Evolutionary conservation across 1,140 invertebrate genomes (phyloP), one percentile per base, ranked within the genome.

Genomic region (Sitobion miscanthi): DNA sequence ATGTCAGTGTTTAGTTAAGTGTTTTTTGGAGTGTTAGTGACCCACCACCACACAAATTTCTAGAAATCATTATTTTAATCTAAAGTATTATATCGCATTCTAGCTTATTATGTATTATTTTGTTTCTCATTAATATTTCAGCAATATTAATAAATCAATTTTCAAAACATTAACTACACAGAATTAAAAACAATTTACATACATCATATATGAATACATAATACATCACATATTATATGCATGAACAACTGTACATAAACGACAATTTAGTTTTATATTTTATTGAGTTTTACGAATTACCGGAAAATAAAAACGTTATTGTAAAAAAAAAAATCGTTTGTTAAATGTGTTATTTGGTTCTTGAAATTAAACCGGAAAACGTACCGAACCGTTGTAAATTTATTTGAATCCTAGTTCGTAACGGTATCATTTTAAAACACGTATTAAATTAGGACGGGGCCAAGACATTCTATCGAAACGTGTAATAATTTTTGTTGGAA

Each of bases 371-470:
- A 92, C 90, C 90, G 90, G 90, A 92, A 92, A 92, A 92, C 90
- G 90, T 83, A 92, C 90, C 90, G 90, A 83, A 92, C 69, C 90
- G 90, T 92, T 92, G 90, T 92, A 47, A 92, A 92, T 92, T 92
- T 92, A 52, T 83, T 82, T 49, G 77, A 77, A 91, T 92, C 45
- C 30, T 25, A 49, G 42, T 83, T 57, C 21, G 69, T 49, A 57
- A 92, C 62, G 62, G 90, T 90, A 90, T 90, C 23, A 45, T 62
- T 90, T 90, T 25, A 77, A 69, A 90, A 90, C 45, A 90, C 38
- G 89, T 69, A 62, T 69, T 90, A 90, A 90, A 69, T 69, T 69
- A 90, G 89, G 89, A 90, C 89, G 54, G 89, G 20, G 57, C 89
- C 89, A 90, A 89, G 52, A 89, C 88, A 57, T 89, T 89, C 88